These are phyloP conservation scores for Leptinotarsa tumamoca DNA, from an alignment of 2,888 invertebrate genomes.

Conservation along the genomic window DNA sequence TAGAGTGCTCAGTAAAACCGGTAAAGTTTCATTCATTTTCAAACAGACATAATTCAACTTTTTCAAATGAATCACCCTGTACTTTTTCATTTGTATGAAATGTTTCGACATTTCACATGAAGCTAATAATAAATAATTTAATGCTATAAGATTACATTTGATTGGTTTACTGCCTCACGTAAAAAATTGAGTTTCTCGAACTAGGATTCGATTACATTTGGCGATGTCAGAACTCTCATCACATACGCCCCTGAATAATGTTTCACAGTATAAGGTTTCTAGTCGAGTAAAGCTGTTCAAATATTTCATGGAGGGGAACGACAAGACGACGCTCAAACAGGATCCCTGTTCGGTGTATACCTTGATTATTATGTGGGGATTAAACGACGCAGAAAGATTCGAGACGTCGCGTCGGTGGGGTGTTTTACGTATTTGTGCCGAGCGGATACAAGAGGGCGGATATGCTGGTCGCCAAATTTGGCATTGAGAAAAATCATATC, in stretches of 20 bases:
- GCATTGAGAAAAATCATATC: too few species aligned
- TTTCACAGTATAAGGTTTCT: neutral
- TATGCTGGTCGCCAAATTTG: neutral
- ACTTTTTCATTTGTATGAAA: too few species aligned
- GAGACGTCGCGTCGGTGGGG: neutral
- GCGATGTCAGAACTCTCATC: neutral
- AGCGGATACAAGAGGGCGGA: neutral
- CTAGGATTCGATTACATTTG: too few species aligned
- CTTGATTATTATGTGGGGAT: constrained; percentile 2
- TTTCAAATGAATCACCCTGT: too few species aligned
- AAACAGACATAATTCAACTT: too few species aligned
- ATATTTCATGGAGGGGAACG: constrained; percentile 4
- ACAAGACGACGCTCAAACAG: constrained; percentile 9
- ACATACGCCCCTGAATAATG: constrained; percentile 4
- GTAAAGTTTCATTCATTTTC: too few species aligned
- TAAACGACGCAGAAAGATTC: constrained; percentile 10
- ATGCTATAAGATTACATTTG: too few species aligned
- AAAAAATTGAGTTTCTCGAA: too few species aligned
- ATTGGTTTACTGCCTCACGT: too few species aligned
- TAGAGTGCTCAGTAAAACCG: too few species aligned
- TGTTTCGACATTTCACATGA: too few species aligned
- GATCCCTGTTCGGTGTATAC: constrained; percentile 3
- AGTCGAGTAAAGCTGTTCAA: constrained; percentile 1
- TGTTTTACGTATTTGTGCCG: neutral
- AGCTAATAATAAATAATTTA: too few species aligned